These are phyloP conservation scores for Tolmerus cingulatus DNA, from an alignment of 2,888 invertebrate species.

Conservation along the genomic window DNA sequence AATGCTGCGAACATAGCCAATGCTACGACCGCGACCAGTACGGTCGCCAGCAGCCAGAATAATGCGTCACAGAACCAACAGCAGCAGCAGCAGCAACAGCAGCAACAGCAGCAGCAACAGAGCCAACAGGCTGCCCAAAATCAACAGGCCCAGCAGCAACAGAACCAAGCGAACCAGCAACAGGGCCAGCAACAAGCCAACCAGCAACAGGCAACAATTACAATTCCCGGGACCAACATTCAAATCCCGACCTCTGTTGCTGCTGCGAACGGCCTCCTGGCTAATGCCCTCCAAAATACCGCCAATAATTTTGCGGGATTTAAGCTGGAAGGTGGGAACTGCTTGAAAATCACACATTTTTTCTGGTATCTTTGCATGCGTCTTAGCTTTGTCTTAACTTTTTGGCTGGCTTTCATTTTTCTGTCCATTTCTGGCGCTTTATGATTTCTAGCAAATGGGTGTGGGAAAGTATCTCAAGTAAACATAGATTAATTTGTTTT, in stretches of 20 bases:
- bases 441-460: background rate
- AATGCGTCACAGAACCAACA: constrained; percentile 55
- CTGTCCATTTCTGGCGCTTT: background rate
- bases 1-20: constrained; percentile 51
- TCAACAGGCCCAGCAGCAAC: constrained; percentile 45
- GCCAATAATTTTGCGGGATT: constrained; percentile 49
- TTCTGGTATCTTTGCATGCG: background rate
- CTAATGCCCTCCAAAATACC: constrained; percentile 53
- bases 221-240: constrained; percentile 63
- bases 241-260: constrained; percentile 62
- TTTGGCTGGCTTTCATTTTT: background rate
- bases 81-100: constrained; percentile 49
- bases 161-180: constrained; percentile 51
- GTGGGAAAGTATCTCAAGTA: constrained; percentile 50
- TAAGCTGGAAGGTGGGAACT: constrained; percentile 50
- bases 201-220: constrained; percentile 57
- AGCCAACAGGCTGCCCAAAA: constrained; percentile 49
- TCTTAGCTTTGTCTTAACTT: background rate
- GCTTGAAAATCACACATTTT: background rate
- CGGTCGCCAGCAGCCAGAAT: constrained; percentile 50
- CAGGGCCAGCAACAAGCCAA: constrained; percentile 46
- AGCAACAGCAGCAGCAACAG: constrained; percentile 49
- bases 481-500: constrained; percentile 45
- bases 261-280: constrained; percentile 60
- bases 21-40: constrained; percentile 57